A percentile compares a stretch with the other conserved stretches of the same genome.
Conservation (phyloP, 2,797 vertebrate species). For the Apodemus agrarius region DNA sequence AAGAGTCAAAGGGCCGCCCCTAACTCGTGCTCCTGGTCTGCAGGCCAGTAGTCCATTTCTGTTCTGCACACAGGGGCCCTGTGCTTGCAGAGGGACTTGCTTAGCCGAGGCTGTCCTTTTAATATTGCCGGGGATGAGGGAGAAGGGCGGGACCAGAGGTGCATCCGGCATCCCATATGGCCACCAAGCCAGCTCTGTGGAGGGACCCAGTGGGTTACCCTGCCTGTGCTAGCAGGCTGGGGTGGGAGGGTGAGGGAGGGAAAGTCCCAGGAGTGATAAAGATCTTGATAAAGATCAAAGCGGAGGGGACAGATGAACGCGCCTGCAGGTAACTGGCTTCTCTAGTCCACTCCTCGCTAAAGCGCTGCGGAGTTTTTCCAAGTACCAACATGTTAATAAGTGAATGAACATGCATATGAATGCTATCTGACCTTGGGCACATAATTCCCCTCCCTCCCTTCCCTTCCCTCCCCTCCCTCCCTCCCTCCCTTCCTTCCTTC, state of each 20-base stretch:
- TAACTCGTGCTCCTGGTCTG: not conserved
- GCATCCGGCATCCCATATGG: not conserved
- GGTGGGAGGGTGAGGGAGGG: not conserved
- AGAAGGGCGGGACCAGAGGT: not conserved
- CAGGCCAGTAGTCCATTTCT: not conserved
- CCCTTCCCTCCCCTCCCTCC: not conserved
- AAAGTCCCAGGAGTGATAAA: not conserved
- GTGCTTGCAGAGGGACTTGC: conserved; percentile 1
- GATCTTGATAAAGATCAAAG: conserved; percentile 56
- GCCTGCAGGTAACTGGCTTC: not conserved
- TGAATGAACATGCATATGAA: not conserved
- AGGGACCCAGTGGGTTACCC: not conserved
- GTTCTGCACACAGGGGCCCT: not conserved
- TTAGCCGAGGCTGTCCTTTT: not conserved
- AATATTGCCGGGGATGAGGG: not conserved
- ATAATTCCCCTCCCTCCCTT: too few relatives aligned
- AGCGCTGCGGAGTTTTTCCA: not conserved
- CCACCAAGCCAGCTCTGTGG: not conserved
- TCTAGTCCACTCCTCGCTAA: not conserved
- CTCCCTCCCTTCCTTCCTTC: not conserved
- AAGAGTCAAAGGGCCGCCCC: not conserved
- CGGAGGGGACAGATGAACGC: not conserved
- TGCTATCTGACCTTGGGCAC: not conserved
- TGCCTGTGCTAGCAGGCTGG: not conserved
- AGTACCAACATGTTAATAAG: not conserved